Percentiles rank a stretch among this genome's conserved stretches.
phyloP scores from a whole-genome alignment of 2,888 invertebrate species.

The Sarcophaga subvicina region DNA sequence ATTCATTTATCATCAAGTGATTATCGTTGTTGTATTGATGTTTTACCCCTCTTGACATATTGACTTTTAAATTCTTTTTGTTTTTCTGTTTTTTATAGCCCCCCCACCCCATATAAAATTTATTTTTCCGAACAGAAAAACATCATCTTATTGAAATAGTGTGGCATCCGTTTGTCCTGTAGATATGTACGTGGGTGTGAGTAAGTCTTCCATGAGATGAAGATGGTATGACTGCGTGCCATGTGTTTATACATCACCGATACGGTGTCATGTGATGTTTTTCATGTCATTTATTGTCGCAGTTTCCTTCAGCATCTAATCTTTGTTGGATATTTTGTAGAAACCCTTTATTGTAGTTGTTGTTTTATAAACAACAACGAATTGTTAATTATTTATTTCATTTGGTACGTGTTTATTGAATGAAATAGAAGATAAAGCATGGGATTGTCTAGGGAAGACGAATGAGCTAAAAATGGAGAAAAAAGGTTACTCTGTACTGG shows the following conservation, averaged over 20 bases:
- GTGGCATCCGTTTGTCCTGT: no score
- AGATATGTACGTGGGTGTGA: not conserved
- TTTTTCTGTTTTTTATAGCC: slow-evolving; percentile 3
- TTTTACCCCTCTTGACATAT: slow-evolving; percentile 25
- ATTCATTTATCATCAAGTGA: slow-evolving; percentile 44
- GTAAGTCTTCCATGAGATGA: not conserved
- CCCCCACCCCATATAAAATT: not conserved
- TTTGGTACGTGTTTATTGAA: no score
- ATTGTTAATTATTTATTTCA: no score
- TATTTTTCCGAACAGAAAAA: not conserved
- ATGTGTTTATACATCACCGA: slow-evolving; percentile 19
- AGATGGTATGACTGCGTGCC: not conserved
- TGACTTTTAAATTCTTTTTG: slow-evolving; percentile 26
- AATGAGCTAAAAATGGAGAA: no score
- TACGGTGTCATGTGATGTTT: slow-evolving; percentile 42
- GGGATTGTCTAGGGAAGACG: no score
- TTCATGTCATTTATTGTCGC: slow-evolving; percentile 46
- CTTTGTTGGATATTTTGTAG: slow-evolving; percentile 5
- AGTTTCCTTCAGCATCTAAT: slow-evolving; percentile 14
- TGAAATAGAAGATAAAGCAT: no score
- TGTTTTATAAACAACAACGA: no score
- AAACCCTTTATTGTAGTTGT: not conserved
- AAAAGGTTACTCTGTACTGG: no score
- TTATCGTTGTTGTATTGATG: slow-evolving; percentile 30
- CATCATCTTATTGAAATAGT: no score